phyloP scores from a whole-genome alignment of 2,113 vertebrate species.

The Sigmodon hispidus region DNA sequence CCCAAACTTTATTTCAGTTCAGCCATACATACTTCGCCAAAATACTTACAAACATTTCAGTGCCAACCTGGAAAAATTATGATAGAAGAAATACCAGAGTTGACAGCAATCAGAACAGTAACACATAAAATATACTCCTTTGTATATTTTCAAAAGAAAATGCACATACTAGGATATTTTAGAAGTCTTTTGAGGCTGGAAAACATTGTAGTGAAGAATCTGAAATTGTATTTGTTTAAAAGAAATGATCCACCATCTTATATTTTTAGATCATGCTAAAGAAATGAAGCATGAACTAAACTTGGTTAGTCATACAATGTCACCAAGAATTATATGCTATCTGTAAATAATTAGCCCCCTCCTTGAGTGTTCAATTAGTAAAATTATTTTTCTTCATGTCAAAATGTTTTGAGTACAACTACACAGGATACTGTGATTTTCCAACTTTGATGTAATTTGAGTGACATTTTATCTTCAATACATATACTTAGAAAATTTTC shows the following conservation, averaged over 20 bases:
- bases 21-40: background rate
- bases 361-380: slow-evolving; percentile 25
- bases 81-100: background rate
- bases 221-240: background rate
- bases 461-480: slow-evolving; percentile 32
- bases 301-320: background rate
- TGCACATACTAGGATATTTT: background rate
- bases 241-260: background rate
- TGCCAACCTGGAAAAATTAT: background rate
- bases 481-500: background rate
- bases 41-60: background rate
- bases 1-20: slow-evolving; percentile 6
- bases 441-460: background rate
- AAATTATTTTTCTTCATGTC: background rate
- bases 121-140: background rate
- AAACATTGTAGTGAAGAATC: background rate
- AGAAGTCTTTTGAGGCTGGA: background rate
- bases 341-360: background rate
- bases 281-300: background rate
- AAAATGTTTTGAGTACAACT: slow-evolving; percentile 16
- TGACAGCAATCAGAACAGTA: background rate
- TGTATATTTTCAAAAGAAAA: background rate
- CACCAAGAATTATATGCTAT: background rate
- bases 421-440: slow-evolving; percentile 39
- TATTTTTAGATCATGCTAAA: background rate